A percentile compares a stretch with the other conserved stretches of the same genome.
Evolutionary conservation across 1,140 invertebrate species (phyloP).

Genomic region (Brachystomella parvula): DNA sequence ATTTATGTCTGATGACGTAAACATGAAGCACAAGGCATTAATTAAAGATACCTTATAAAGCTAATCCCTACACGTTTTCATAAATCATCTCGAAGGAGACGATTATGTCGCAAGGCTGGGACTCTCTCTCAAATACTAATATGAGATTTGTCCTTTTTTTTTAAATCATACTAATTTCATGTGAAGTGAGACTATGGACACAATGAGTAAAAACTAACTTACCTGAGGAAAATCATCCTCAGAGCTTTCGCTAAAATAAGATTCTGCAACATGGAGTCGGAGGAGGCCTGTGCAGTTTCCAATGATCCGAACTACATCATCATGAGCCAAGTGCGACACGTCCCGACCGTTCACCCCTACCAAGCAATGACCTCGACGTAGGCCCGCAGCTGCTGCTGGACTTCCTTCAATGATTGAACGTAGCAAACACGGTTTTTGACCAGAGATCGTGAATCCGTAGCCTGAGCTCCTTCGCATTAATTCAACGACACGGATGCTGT

Average conservation of each 20-base stretch:
- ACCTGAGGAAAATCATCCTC: constrained; percentile 63
- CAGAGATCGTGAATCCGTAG: constrained; percentile 89
- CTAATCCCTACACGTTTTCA: too few species aligned
- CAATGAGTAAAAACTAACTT: constrained; percentile 33
- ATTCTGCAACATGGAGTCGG: constrained; percentile 75
- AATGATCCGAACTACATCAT: constrained; percentile 83
- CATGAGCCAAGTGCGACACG: constrained; percentile 80
- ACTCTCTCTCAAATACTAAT: not conserved
- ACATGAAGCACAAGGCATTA: too few species aligned
- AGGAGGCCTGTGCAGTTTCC: constrained; percentile 71
- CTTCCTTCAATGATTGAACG: constrained; percentile 77
- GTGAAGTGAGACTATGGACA: too few species aligned
- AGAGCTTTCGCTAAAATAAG: constrained; percentile 68
- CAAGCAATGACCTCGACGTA: constrained; percentile 82
- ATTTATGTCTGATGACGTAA: too few species aligned
- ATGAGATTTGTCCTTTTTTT: too few species aligned
- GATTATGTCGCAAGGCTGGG: not conserved
- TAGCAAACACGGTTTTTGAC: constrained; percentile 80
- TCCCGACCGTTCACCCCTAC: constrained; percentile 82
- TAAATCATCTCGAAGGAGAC: too few species aligned
- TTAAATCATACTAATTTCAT: too few species aligned
- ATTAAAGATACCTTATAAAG: too few species aligned
- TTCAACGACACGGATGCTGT: constrained; percentile 69
- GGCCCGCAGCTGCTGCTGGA: constrained; percentile 72
- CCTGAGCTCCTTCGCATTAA: constrained; percentile 72